These are phyloP conservation scores for Ceyx melanurus DNA, from an alignment of 2,113 vertebrate genomes.

Conservation along the genomic window DNA sequence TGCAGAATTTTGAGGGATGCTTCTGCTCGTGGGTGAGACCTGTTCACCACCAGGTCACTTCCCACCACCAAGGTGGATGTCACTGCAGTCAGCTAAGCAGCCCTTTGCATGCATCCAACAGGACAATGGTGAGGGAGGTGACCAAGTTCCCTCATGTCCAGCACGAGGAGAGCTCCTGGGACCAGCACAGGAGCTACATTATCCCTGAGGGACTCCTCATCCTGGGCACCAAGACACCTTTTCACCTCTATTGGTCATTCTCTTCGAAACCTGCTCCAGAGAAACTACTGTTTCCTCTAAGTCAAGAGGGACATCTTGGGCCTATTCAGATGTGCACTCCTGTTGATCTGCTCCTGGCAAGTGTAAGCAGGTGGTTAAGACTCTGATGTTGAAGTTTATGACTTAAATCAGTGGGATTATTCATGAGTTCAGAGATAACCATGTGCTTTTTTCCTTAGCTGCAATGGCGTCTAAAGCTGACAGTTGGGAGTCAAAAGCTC, in stretches of 20 bases:
- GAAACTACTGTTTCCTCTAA: neutral
- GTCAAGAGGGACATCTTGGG: neutral
- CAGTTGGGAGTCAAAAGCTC: conserved; percentile 64
- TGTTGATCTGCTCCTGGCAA: neutral
- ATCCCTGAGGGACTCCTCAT: neutral
- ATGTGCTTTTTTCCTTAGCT: conserved; percentile 35
- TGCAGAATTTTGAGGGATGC: neutral
- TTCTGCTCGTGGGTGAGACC: neutral
- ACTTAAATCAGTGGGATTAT: conserved; percentile 38
- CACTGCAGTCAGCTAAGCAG: neutral
- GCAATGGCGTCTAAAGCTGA: conserved; percentile 47
- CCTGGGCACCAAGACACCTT: neutral
- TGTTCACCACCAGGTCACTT: neutral
- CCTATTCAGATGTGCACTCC: neutral
- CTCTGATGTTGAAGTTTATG: conserved; percentile 29
- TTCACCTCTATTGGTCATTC: neutral
- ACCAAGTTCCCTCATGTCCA: neutral
- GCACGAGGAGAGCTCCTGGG: neutral
- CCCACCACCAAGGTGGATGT: neutral
- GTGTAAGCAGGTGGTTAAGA: neutral
- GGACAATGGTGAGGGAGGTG: neutral
- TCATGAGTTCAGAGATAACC: conserved; percentile 59
- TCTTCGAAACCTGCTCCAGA: neutral
- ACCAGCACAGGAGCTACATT: neutral
- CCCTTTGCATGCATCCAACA: accelerated